phyloP scores from a whole-genome alignment of 2,888 invertebrate species.

The Ophioninae sp. region DNA sequence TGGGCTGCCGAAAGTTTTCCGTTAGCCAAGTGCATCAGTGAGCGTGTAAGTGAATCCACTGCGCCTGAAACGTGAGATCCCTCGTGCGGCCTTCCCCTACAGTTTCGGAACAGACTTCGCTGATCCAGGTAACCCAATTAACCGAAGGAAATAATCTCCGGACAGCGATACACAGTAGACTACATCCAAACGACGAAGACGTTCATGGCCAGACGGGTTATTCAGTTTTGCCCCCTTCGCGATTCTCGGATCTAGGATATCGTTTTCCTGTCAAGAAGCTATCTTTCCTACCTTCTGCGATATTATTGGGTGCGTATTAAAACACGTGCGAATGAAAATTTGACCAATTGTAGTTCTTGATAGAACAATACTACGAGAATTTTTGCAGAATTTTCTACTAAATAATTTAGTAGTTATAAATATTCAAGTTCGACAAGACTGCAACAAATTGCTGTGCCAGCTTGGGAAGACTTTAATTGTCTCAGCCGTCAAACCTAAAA shows the following conservation, averaged over 20 bases:
- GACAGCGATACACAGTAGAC: constrained; percentile 22
- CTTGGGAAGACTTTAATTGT: not conserved
- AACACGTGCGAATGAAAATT: too few species aligned
- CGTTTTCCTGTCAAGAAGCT: not conserved
- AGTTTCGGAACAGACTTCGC: constrained; percentile 48
- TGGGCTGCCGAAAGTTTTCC: constrained; percentile 26
- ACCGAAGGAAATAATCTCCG: constrained; percentile 43
- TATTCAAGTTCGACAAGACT: too few species aligned
- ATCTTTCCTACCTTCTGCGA: not conserved
- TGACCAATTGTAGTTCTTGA: too few species aligned
- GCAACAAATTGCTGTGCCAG: too few species aligned
- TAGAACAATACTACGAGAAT: too few species aligned
- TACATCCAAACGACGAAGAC: constrained; percentile 15
- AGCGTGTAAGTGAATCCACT: constrained; percentile 32
- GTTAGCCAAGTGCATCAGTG: constrained; percentile 24
- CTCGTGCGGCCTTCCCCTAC: constrained; percentile 31
- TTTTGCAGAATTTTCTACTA: too few species aligned
- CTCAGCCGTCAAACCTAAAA: not conserved
- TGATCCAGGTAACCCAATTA: constrained; percentile 60
- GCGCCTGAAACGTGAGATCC: constrained; percentile 31
- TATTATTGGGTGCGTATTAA: too few species aligned
- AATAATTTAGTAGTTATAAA: too few species aligned
- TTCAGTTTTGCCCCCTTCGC: not conserved
- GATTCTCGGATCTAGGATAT: constrained; percentile 9
- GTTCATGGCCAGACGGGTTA: constrained; percentile 7